Base-by-base conservation (phyloP, 1,140 invertebrate species). In the Lepidurus apus region DNA sequence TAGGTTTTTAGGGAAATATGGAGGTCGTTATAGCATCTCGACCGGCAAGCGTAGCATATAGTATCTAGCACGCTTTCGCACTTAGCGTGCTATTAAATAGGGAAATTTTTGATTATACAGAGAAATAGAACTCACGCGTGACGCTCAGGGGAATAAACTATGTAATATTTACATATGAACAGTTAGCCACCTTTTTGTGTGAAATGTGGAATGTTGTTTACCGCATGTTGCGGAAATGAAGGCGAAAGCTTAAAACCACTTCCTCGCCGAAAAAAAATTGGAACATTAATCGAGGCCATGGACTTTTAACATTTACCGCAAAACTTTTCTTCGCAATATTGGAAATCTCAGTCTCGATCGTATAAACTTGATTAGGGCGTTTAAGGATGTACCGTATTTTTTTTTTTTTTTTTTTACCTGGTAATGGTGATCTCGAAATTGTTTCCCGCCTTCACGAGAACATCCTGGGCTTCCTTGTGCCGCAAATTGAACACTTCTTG, bases 391-490 rank as follows among this genome's bases (percentile, higher is more conserved):
- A 73, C 17, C 7, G 1, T 24, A 3, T 11, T 74, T 21, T 74
- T 42, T 74, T 11, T 74, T 74, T 74, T 74, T 74, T 74, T 11
- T 13, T 24, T n/a, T 75, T 88, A 97, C 95, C 96, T 94, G 86
- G 97, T 94, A 43, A 98, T 89, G 77, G 92, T 91, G 77, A 99
- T 87, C 83, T 98, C 95, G 81, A 98, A 92, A 81, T 88, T 90
- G 84, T 93, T 92, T 76, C 95, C 95, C 73, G 93, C 92, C 78
- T 89, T 90, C 65, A 97, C 89, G 82, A 99, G 97, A 79, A 92
- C 88, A 83, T 98, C 95, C 86, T 98, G 95, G 45, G 96, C 96
- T 84, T 98, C 95, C 85, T 97, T 96, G 87, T 98, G 96, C 80
- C 92, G 89, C 82, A 98, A 87, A 82, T 89, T 90, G 83, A 91